Percentiles rank a stretch among this genome's conserved stretches.
Evolutionary conservation across 2,113 vertebrate genomes (phyloP).

Genomic region (Machaerirhynchus nigripectus): DNA sequence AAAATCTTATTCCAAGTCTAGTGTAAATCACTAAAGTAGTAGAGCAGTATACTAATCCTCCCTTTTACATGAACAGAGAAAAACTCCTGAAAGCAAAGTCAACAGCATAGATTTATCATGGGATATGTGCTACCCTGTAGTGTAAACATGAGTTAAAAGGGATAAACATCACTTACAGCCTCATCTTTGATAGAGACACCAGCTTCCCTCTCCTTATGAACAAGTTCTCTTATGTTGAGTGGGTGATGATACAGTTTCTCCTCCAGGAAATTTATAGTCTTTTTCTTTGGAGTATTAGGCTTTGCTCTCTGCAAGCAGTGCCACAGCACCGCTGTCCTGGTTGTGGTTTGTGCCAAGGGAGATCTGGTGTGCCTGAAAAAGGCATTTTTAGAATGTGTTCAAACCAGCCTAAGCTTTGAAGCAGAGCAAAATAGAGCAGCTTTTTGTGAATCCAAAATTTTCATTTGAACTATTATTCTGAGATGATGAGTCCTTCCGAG

Average conservation of each 20-base stretch:
- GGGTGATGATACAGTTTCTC: not conserved
- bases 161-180: not conserved
- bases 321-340: not conserved
- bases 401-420: not conserved
- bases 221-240: not conserved
- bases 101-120: conserved; percentile 45
- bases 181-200: not conserved
- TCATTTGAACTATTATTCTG: fast-evolving
- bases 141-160: not conserved
- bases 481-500: fast-evolving
- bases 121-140: not conserved
- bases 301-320: not conserved
- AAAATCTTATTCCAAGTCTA: conserved; percentile 30
- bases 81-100: conserved; percentile 63
- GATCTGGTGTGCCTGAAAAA: not conserved
- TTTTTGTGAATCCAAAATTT: not conserved
- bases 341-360: not conserved
- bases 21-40: conserved; percentile 59
- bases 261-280: not conserved
- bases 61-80: conserved; percentile 25
- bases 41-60: conserved; percentile 56
- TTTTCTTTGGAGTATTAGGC: not conserved
- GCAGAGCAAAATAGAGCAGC: not conserved
- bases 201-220: not conserved
- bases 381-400: not conserved